Evolutionary conservation across 2,113 vertebrate genomes (phyloP).

Genomic region (Leucosticte australis): DNA sequence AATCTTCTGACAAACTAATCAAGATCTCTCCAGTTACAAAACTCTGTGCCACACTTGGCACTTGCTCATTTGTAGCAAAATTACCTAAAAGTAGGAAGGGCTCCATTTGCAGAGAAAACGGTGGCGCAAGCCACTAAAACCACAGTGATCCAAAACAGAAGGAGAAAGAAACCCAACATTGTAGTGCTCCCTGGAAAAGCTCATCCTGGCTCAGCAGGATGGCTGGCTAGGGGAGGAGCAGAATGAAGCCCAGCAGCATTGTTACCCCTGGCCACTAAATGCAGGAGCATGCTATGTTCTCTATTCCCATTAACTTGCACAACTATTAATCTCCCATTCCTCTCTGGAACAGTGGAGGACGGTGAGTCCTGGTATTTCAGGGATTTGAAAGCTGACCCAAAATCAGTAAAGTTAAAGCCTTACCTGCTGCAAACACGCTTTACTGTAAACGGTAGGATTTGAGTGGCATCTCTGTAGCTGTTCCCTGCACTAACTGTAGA

Average conservation of each 20-base stretch:
- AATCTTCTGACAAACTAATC: background rate
- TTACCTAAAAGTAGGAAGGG: background rate
- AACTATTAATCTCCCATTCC: background rate
- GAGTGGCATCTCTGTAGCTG: background rate
- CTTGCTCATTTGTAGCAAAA: background rate
- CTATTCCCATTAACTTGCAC: background rate
- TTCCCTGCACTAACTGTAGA: background rate
- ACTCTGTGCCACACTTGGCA: rapidly evolving
- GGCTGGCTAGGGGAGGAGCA: background rate
- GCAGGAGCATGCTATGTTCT: background rate
- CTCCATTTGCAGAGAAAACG: background rate
- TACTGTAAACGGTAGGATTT: background rate
- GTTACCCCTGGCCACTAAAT: background rate
- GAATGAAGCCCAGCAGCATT: background rate
- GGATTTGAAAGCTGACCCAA: background rate
- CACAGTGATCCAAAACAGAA: background rate
- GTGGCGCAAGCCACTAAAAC: background rate
- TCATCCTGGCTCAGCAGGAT: background rate
- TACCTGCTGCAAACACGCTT: background rate
- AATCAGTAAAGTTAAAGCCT: background rate
- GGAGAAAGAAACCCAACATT: rapidly evolving
- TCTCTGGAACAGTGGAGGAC: background rate
- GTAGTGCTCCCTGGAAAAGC: background rate
- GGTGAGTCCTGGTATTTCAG: background rate
- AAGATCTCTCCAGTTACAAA: background rate